phyloP scores from a whole-genome alignment of 1,140 invertebrate species.

The Armadillidium nasatum region DNA sequence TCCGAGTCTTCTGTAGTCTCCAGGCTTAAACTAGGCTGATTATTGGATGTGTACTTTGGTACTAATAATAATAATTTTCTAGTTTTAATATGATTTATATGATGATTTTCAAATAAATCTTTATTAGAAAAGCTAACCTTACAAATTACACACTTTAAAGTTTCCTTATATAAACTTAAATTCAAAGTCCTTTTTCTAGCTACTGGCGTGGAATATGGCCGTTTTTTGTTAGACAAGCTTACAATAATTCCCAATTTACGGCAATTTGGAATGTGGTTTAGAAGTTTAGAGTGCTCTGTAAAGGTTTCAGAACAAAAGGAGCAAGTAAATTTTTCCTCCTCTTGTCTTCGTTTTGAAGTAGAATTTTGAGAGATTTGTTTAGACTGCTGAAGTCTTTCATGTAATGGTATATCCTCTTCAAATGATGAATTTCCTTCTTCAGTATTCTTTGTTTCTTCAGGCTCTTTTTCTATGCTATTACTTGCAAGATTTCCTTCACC shows the following conservation, averaged over 20 bases:
- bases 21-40: conserved; percentile 2
- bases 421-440: too few species aligned
- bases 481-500: too few species aligned
- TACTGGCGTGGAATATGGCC: background rate
- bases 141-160: conserved; percentile 18
- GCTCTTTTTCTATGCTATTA: background rate
- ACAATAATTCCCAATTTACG: background rate
- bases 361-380: too few species aligned
- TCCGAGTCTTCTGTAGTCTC: conserved; percentile 26
- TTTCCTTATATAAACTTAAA: conserved; percentile 14
- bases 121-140: conserved; percentile 20
- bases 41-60: conserved; percentile 13
- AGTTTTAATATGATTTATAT: conserved; percentile 17
- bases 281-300: background rate
- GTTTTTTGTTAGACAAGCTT: background rate
- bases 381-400: too few species aligned
- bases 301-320: background rate
- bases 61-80: background rate
- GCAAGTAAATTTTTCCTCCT: background rate
- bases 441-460: background rate
- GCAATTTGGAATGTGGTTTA: background rate
- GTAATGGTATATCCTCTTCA: too few species aligned
- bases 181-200: background rate
- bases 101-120: conserved; percentile 23
- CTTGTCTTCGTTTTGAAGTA: too few species aligned